These are phyloP conservation scores for Lacerta agilis DNA, from an alignment of 2,797 vertebrate species.

Conservation along the genomic window DNA sequence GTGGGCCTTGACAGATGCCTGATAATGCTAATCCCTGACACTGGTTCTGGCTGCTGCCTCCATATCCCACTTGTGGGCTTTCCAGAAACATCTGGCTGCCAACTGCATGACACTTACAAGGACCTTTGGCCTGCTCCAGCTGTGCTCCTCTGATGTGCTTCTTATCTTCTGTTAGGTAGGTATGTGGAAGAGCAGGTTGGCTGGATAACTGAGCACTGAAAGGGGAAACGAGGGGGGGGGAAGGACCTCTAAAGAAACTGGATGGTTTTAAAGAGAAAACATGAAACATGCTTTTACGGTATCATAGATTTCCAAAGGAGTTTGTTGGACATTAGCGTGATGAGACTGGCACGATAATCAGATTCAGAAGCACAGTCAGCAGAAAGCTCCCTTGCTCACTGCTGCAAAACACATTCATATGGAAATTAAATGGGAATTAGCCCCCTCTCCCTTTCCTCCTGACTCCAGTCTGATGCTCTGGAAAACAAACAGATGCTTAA, in stretches of 20 bases:
- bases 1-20: too few relatives aligned
- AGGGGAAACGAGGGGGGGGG: neutral
- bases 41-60: too few relatives aligned
- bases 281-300: constrained; percentile 11
- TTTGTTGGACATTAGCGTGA: neutral
- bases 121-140: neutral
- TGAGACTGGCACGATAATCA: constrained; percentile 34
- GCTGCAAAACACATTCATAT: constrained; percentile 37
- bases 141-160: neutral
- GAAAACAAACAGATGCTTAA: constrained; percentile 1
- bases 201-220: neutral
- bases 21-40: too few relatives aligned
- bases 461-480: neutral
- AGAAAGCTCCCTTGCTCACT: neutral
- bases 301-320: neutral
- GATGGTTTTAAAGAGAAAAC: neutral
- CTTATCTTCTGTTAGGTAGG: neutral
- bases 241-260: neutral
- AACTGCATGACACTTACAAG: neutral
- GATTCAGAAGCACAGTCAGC: neutral
- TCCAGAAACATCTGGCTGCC: neutral
- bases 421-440: constrained; percentile 25
- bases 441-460: too few relatives aligned
- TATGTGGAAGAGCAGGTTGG: neutral
- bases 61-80: neutral